Base-by-base conservation (phyloP, 2,797 vertebrate genomes). In the Allenopithecus nigroviridis region DNA sequence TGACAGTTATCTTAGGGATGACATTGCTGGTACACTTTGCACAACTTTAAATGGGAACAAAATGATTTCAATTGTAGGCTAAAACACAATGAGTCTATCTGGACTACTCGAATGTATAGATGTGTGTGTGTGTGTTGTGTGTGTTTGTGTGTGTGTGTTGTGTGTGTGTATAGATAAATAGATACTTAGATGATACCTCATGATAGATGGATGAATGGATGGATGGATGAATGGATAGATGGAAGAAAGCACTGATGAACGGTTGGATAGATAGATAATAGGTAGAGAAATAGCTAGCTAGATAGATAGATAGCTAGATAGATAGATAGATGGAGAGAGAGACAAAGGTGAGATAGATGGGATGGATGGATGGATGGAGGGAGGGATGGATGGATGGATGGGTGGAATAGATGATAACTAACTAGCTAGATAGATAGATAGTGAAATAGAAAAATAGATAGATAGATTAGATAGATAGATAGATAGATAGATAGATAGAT, bases 1-100 rank as follows among this genome's bases (percentile, higher is more conserved):
- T 3, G 5, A 5, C 19, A 8, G 5, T 16, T 10, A 36, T 28
- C 36, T n/a, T 13, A 0, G 17, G 10, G 48, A 0, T 28, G 76
- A 2, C 1, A 0, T 1, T 0, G 1, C 30, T 9, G 28, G 16
- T 7, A 22, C 3, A 5, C 26, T 2, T 46, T 19, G 28, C 21
- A 12, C 19, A 26, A 0, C 10, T 46, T 22, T 14, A 41, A 39
- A 13, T 10, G 10, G 30, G 14, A 21, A 26, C 21, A n/a, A 46
- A 17, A 30, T 16, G 0, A 24, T 36, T 41, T 36, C 50, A 9
- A 4, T 36, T 75, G 1, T 61, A 0, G 36, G 8, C 13, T 1
- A 30, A 28, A 76, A 36, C 8, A 8, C 5, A 24, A 10, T 11
- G 26, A 30, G 5, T 41, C n/a, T 19, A 0, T 33, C 24, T 28